Conservation (phyloP, 1,140 invertebrate genomes). For the Microplitis mediator region DNA sequence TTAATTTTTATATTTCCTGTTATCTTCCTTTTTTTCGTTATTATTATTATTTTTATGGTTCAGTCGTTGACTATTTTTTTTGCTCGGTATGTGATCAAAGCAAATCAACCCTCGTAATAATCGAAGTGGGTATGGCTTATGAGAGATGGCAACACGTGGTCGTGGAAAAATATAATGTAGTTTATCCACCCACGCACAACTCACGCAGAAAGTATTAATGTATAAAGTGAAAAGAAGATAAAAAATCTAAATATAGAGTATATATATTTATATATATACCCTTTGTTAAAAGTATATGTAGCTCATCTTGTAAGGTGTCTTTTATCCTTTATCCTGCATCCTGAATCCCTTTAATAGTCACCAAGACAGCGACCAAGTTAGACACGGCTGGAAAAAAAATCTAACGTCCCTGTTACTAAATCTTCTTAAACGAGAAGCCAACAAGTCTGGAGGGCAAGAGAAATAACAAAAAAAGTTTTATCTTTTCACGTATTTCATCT, state of each 20-base stretch:
- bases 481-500: slow-evolving; percentile 3
- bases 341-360: background rate
- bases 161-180: background rate
- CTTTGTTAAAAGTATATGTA: too few species aligned
- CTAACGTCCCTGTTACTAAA: background rate
- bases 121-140: slow-evolving; percentile 1
- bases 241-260: too few species aligned
- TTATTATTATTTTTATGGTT: background rate
- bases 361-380: background rate
- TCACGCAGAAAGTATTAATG: background rate
- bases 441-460: background rate
- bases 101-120: slow-evolving; percentile 18
- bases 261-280: too few species aligned
- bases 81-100: background rate
- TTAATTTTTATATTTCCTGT: too few species aligned
- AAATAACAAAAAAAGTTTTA: background rate
- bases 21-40: too few species aligned
- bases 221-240: too few species aligned
- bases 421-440: background rate
- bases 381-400: too few species aligned
- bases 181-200: background rate
- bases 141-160: slow-evolving; percentile 19
- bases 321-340: background rate
- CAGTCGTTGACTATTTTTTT: background rate
- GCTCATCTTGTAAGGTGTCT: background rate